Conservation (phyloP, 2,888 invertebrate species). For the Mechanitis mazaeus region DNA sequence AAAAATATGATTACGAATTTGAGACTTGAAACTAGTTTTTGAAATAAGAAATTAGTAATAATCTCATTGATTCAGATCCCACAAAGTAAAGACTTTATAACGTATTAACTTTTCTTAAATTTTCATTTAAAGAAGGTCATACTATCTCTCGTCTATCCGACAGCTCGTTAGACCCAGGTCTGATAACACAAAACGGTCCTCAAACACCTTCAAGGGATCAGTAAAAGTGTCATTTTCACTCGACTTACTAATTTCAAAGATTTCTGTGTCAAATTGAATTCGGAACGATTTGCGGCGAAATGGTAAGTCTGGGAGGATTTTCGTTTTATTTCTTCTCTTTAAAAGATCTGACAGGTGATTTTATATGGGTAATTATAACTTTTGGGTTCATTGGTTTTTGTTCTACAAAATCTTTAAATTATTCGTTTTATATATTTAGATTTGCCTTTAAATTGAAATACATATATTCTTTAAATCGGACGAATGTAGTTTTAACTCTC, state of each 20-base stretch:
- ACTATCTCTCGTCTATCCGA: conserved; percentile 26
- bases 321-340: conserved; percentile 6
- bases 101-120: conserved; percentile 9
- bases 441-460: neutral
- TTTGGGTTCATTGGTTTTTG: neutral
- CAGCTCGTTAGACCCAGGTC: conserved; percentile 23
- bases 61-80: no score
- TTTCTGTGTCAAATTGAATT: conserved; percentile 27
- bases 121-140: conserved; percentile 22
- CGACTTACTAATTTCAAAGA: conserved; percentile 28
- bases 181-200: conserved; percentile 18
- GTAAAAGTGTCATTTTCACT: conserved; percentile 26
- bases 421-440: no score
- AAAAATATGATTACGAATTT: no score
- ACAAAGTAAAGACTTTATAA: no score
- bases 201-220: conserved; percentile 25
- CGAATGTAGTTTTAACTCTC: neutral
- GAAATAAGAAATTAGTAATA: no score
- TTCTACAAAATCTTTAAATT: no score
- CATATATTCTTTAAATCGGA: neutral
- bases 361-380: conserved; percentile 9
- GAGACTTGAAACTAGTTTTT: no score
- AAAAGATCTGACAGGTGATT: conserved; percentile 1
- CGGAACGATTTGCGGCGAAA: conserved; percentile 18
- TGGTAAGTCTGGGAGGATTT: conserved; percentile 3